Base-by-base conservation (phyloP, 64 coral and sea anemone genomes). In the Actinia tenebrosa region DNA sequence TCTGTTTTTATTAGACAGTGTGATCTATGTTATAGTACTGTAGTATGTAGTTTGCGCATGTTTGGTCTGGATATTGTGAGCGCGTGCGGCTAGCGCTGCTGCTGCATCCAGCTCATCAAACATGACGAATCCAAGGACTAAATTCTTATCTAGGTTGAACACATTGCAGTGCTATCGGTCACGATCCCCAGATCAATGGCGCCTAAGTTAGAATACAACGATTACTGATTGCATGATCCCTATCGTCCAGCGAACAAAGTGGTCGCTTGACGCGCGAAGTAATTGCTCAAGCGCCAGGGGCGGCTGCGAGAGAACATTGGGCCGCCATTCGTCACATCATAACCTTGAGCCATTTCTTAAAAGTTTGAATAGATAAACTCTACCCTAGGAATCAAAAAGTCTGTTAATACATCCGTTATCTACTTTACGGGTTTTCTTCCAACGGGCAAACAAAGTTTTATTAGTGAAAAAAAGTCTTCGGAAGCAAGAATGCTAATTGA, bases 91-190 rank as follows among this genome's bases (percentile, higher is more conserved):
- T 37, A 37, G 30, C 30, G 30, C 69, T 75, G 25, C 69, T 75
- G 15, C 25, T 75, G 26, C 23, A 14, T 14, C 25, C 26, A 66
- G 69, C 25, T 30, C 26, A 75, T 75, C 26, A 42, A 15, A 75
- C 69, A 75, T 75, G n/a, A 75, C 69, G 10, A 42, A 3, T 75
- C 26, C 26, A 75, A 75, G 69, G 11, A 75, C 11, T 42, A 42
- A 75, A 75, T 30, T 75, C 26, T 75, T 75, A 75, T 75, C 69
- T 30, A 25, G 8, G 7, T 30, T 10, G 69, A 75, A 75, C 69
- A 75, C 69, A 75, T 75, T 75, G n/a, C 69, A 75, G 23, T 42
- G 69, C 69, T 75, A 75, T 75, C 69, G 69, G 69, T 75, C 69
- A 75, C 69, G 69, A 75, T 75, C 69, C 69, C 11, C 69, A 75